Evolutionary conservation across 2,113 vertebrate species (phyloP).

Genomic region (Orcinus orca): DNA sequence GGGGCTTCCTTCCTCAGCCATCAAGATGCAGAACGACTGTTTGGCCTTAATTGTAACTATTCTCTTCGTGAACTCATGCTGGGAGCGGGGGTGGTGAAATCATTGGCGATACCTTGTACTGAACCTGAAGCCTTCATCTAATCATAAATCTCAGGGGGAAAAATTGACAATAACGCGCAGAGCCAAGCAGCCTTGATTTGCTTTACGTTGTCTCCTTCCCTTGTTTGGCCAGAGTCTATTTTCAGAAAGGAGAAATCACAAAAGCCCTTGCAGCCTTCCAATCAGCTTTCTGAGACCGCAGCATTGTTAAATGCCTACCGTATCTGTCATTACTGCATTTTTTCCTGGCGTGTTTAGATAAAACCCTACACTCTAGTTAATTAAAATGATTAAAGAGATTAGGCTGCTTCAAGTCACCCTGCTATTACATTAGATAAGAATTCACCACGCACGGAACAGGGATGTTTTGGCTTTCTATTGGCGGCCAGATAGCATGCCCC

Average conservation of each 20-base stretch:
- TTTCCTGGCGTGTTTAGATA: background rate
- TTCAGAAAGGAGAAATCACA: background rate
- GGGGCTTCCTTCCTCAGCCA: too few species aligned
- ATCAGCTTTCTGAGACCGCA: background rate
- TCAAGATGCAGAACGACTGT: rapidly evolving
- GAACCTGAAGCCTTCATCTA: background rate
- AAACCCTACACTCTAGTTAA: background rate
- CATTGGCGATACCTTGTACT: rapidly evolving
- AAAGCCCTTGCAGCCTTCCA: background rate
- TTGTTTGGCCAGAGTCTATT: background rate
- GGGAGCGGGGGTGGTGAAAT: too few species aligned
- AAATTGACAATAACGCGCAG: rapidly evolving
- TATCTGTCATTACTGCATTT: background rate
- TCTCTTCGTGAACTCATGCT: background rate
- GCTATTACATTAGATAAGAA: background rate
- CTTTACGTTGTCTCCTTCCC: rapidly evolving
- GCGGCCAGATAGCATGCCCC: background rate
- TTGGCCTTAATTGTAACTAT: background rate
- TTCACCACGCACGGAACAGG: rapidly evolving
- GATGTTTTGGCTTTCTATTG: background rate
- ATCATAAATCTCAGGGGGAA: background rate
- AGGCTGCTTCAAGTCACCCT: background rate
- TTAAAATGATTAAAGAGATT: background rate
- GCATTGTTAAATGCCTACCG: background rate
- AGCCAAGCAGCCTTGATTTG: rapidly evolving